A percentile compares a stretch with the other conserved stretches of the same genome.
Conservation (phyloP, 2,797 vertebrate species). For the Saxicola maurus region DNA sequence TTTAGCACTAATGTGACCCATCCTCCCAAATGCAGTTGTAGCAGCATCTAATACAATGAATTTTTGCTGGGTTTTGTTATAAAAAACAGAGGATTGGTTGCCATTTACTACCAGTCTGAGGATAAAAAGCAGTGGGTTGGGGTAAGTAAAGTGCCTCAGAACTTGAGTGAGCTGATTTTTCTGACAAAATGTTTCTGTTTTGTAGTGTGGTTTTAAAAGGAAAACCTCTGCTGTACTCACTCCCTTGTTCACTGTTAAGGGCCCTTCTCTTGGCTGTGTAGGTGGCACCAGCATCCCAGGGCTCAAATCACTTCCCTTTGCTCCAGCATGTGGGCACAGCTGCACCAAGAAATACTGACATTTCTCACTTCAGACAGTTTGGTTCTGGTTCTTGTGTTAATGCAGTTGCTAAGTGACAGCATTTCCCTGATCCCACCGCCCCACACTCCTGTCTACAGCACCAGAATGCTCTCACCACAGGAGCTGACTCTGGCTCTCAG, state of each 20-base stretch:
- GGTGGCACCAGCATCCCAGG: background rate
- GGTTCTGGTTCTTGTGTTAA: background rate
- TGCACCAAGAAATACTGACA: background rate
- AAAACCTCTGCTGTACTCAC: background rate
- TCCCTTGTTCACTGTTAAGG: background rate
- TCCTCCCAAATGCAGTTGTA: background rate
- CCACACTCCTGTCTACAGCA: rapidly evolving
- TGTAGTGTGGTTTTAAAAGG: background rate
- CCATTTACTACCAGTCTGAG: background rate
- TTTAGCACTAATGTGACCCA: background rate
- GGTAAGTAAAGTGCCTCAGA: background rate
- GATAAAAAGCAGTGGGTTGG: background rate
- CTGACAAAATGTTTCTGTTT: background rate
- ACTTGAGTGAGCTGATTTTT: background rate
- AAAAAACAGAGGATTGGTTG: background rate
- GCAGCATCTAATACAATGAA: background rate
- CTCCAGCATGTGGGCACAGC: background rate
- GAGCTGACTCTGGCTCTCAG: background rate
- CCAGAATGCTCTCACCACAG: background rate
- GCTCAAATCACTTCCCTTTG: background rate
- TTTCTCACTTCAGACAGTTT: background rate
- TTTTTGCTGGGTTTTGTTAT: background rate
- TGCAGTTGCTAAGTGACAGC: background rate
- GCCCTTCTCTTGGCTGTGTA: background rate
- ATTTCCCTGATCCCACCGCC: background rate